These are phyloP conservation scores for Porites cylindrica DNA, from an alignment of 92 coral and sea anemone genomes.

Conservation along the genomic window DNA sequence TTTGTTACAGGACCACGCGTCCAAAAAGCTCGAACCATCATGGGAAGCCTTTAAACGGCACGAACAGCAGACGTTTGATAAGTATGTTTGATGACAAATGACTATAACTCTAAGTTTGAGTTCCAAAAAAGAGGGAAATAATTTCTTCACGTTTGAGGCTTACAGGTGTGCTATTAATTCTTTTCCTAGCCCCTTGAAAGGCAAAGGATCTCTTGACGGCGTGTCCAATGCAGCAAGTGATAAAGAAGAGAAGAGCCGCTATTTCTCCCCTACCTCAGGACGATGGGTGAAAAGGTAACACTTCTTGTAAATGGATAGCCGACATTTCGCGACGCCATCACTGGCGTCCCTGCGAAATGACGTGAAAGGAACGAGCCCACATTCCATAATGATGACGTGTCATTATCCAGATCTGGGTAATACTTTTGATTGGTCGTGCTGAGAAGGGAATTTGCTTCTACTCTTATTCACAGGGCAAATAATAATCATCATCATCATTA, in stretches of 20 bases:
- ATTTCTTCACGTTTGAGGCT: no score
- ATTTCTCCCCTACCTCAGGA: constrained; percentile 86
- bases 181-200: constrained; percentile 58
- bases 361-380: no score
- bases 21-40: constrained; percentile 64
- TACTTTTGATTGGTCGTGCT: no score
- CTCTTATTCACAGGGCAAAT: no score
- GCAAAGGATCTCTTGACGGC: constrained; percentile 33
- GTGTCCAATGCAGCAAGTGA: constrained; percentile 26
- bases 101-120: not conserved
- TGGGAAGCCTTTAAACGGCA: constrained; percentile 88
- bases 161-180: not conserved
- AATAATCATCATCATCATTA: no score
- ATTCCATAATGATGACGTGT: no score
- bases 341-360: no score
- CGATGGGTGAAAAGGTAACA: constrained; percentile 90
- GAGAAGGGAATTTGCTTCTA: no score
- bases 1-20: constrained; percentile 60
- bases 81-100: constrained; percentile 35
- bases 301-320: no score
- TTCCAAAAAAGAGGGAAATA: no score
- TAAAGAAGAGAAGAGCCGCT: constrained; percentile 43
- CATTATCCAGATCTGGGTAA: no score
- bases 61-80: constrained; percentile 73
- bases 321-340: no score